Evolutionary conservation across 2,888 invertebrate species (phyloP).

Genomic region (Eupithecia exiguata): DNA sequence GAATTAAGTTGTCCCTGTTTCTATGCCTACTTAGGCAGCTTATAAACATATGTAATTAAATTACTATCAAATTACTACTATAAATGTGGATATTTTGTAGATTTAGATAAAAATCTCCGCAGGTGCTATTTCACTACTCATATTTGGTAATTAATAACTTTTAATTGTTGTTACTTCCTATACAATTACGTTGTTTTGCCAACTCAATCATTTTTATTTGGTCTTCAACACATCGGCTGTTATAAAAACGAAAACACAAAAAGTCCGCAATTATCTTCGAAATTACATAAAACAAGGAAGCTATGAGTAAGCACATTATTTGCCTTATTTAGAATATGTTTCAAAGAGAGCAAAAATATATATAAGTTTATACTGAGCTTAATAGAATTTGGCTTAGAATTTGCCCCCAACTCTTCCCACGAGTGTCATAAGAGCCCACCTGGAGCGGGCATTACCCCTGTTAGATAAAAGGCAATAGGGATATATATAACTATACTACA

Average conservation of each 20-base stretch:
- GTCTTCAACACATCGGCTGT: conserved; percentile 42
- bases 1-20: not conserved
- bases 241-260: conserved; percentile 3
- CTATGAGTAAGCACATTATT: not conserved
- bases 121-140: conserved; percentile 52
- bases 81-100: not conserved
- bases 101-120: conserved; percentile 53
- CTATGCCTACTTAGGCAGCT: not conserved
- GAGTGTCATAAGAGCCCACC: too few species aligned
- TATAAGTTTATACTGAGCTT: too few species aligned
- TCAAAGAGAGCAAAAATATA: not conserved
- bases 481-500: too few species aligned
- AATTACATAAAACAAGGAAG: not conserved
- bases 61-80: too few species aligned
- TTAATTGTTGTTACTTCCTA: conserved; percentile 32
- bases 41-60: not conserved
- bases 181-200: conserved; percentile 38
- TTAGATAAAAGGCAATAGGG: too few species aligned
- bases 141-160: conserved; percentile 47
- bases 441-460: too few species aligned
- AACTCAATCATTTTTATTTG: conserved; percentile 39
- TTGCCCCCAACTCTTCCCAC: too few species aligned
- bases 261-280: not conserved
- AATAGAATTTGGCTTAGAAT: too few species aligned
- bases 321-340: not conserved